Evolutionary conservation across 2,113 vertebrate species (phyloP).

Genomic region (Lanius collurio): DNA sequence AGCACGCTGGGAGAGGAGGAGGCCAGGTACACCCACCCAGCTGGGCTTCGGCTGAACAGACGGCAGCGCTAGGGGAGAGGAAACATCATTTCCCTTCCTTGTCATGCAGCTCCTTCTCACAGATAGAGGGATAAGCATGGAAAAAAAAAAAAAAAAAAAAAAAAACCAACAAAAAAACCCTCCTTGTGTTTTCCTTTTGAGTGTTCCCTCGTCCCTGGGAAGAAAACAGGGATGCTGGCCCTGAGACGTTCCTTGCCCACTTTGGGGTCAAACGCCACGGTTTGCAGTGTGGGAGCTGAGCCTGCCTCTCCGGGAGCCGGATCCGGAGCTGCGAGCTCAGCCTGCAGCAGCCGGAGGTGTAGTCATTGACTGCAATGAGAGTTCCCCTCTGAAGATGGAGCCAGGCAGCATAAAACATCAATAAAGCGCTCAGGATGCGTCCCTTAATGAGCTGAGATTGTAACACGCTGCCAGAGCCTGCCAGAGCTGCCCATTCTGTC

Average conservation of each 20-base stretch:
- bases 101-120: neutral
- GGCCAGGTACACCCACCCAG: neutral
- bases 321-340: neutral
- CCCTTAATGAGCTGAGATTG: constrained; percentile 47
- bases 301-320: neutral
- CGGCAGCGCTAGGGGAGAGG: neutral
- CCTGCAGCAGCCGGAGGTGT: neutral
- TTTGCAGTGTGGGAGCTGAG: neutral
- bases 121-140: neutral
- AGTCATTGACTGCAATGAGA: constrained; percentile 45
- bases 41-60: neutral
- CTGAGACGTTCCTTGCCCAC: accelerated
- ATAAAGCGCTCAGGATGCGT: constrained; percentile 34
- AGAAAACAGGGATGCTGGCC: neutral
- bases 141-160: neutral
- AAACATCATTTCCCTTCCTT: neutral
- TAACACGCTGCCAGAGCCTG: neutral
- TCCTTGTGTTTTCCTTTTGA: neutral
- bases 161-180: neutral
- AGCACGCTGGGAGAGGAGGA: neutral
- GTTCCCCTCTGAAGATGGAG: constrained; percentile 55
- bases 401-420: constrained; percentile 48
- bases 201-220: neutral
- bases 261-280: neutral
- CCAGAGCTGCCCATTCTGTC: constrained; percentile 27